Conservation (phyloP, 2,113 vertebrate species). For the Microcebus murinus region DNA sequence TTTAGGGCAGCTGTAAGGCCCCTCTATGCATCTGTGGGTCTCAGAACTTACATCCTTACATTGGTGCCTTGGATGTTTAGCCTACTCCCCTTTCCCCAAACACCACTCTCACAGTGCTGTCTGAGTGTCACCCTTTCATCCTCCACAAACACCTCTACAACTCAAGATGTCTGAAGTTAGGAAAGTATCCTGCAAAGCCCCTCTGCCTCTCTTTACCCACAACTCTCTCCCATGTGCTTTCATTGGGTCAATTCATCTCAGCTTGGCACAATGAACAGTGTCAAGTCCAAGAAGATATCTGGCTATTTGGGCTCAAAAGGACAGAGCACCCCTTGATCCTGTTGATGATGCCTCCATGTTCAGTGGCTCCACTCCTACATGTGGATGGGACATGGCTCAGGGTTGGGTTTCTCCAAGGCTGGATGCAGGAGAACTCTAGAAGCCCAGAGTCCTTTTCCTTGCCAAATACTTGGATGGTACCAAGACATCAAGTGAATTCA, state of each 20-base stretch:
- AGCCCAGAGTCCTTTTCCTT: not conserved
- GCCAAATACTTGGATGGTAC: not conserved
- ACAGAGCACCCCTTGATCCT: not conserved
- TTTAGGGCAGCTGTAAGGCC: not conserved
- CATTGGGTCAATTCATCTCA: not conserved
- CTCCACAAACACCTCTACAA: not conserved
- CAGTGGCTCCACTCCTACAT: not conserved
- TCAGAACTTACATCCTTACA: not conserved
- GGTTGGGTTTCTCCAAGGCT: not conserved
- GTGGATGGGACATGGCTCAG: not conserved
- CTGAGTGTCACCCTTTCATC: not conserved
- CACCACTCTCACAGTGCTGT: not conserved
- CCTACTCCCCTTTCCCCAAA: not conserved
- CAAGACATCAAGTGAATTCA: not conserved
- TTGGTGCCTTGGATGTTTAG: not conserved
- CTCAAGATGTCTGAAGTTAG: not conserved
- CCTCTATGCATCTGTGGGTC: not conserved
- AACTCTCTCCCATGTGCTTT: not conserved
- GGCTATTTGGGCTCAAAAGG: not conserved
- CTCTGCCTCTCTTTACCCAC: not conserved
- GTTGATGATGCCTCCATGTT: not conserved
- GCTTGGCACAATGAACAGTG: not conserved
- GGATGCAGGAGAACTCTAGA: not conserved
- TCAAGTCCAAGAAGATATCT: not conserved
- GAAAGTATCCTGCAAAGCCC: not conserved